These are phyloP conservation scores for Perognathus longimembris DNA, from an alignment of 2,113 vertebrate species.

Conservation along the genomic window DNA sequence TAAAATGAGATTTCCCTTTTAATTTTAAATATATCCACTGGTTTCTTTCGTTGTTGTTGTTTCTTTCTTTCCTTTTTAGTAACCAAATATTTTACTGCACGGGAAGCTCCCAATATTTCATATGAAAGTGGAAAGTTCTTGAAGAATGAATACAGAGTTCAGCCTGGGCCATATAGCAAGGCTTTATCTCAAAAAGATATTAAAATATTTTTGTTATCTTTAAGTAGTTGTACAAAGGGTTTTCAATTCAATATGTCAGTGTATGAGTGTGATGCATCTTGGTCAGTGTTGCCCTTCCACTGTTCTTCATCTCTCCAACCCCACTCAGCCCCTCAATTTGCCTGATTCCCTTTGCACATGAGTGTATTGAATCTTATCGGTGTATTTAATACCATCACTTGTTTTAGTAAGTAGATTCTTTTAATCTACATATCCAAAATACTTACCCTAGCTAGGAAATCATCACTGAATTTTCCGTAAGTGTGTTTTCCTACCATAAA, in stretches of 20 bases:
- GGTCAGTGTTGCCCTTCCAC: too few species aligned
- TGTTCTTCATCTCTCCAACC: too few species aligned
- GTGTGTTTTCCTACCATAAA: slow-evolving; percentile 62
- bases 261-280: too few species aligned
- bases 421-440: slow-evolving; percentile 70
- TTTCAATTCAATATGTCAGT: too few species aligned
- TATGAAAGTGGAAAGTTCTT: background rate
- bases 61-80: background rate
- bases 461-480: slow-evolving; percentile 72
- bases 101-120: background rate
- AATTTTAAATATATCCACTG: background rate
- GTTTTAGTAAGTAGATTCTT: slow-evolving; percentile 77
- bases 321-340: too few species aligned
- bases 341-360: too few species aligned
- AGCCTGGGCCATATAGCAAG: background rate
- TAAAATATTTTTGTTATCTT: background rate
- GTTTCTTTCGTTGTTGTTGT: too few species aligned
- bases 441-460: slow-evolving; percentile 71
- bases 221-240: too few species aligned
- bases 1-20: background rate
- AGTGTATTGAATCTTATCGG: too few species aligned
- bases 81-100: background rate
- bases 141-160: background rate
- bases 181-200: background rate
- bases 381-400: slow-evolving; percentile 67